These are phyloP conservation scores for Ascaphus truei DNA, from an alignment of 2,113 vertebrate genomes.

Conservation along the genomic window DNA sequence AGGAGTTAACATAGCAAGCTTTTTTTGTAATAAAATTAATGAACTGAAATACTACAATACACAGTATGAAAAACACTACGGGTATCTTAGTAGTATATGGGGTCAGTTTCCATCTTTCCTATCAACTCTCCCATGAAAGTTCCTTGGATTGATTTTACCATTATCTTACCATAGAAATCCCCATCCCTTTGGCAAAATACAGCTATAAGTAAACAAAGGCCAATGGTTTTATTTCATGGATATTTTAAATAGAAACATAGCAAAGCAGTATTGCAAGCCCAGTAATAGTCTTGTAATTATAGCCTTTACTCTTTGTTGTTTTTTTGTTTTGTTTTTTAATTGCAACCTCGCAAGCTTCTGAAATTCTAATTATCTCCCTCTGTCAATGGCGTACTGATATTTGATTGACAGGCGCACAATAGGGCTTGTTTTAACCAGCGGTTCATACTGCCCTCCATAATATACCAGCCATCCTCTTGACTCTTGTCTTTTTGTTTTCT, in stretches of 20 bases:
- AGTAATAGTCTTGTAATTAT: slow-evolving; percentile 12
- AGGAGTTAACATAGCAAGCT: too few species aligned
- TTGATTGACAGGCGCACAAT: neutral
- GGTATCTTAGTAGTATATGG: too few species aligned
- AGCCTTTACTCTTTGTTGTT: neutral
- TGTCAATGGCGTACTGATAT: neutral
- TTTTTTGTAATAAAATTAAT: too few species aligned
- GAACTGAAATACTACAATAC: too few species aligned
- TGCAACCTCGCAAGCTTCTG: slow-evolving; percentile 8
- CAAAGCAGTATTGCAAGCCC: neutral
- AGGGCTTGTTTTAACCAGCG: neutral
- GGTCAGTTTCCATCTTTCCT: too few species aligned
- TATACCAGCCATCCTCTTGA: neutral
- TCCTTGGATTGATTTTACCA: neutral
- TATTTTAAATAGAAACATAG: neutral
- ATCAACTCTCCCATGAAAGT: too few species aligned
- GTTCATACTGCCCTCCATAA: slow-evolving; percentile 1
- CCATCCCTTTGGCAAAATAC: neutral
- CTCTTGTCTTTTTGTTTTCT: neutral
- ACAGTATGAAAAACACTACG: too few species aligned
- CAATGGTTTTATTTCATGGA: slow-evolving; percentile 3
- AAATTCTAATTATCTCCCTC: slow-evolving; percentile 1
- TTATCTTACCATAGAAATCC: slow-evolving; percentile 14
- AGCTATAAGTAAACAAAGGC: neutral
- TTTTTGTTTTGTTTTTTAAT: neutral